Base-by-base conservation (phyloP, 2,797 vertebrate species). In the Clarias pachynema region DNA sequence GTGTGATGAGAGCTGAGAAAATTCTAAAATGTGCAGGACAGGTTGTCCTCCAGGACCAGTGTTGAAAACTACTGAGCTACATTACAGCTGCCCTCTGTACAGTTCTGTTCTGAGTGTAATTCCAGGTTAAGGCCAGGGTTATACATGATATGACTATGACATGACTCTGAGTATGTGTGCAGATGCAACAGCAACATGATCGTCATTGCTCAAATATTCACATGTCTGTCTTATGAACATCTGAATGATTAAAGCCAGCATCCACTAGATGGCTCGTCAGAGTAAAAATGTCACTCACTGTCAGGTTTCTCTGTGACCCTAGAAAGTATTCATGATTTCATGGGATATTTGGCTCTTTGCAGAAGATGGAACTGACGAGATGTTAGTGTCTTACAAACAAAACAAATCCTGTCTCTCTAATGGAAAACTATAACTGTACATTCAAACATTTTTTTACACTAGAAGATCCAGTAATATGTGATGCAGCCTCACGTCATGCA, bases 191-290 rank as follows among this genome's bases (percentile, higher is more conserved):
- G n/a, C 44, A 29, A 29, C 15, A 7, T 37, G 9, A 60, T 59
- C 29, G 34, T 14, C 59, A 63, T 79, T 63, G 59, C 63, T 65
- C 37, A 63, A 37, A 14, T 63, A 26, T 22, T 79, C 24, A 79
- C 60, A 37, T 26, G 37, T 63, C 24, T 34, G 78, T 29, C 8
- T 40, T 49, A 20, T 22, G 40, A 62, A 63, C 37, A 26, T 80
- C 60, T 80, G 4, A 9, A 80, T 44, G 40, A 49, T 44, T 63
- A 18, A 63, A 49, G 49, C 22, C 37, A 29, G 22, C 37, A 80
- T 66, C 60, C 40, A 80, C 79, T 80, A 80, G 79, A 65, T 80
- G 60, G 59, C 60, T 29, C 7, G 8, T 80, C 60, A 9, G 59
- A 26, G 59, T 16, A 24, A 29, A 65, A 29, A 5, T n/a, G 1